Percentiles rank a stretch among this genome's conserved stretches.
Conservation (phyloP, 1,140 invertebrate species). For the Myzus persicae region DNA sequence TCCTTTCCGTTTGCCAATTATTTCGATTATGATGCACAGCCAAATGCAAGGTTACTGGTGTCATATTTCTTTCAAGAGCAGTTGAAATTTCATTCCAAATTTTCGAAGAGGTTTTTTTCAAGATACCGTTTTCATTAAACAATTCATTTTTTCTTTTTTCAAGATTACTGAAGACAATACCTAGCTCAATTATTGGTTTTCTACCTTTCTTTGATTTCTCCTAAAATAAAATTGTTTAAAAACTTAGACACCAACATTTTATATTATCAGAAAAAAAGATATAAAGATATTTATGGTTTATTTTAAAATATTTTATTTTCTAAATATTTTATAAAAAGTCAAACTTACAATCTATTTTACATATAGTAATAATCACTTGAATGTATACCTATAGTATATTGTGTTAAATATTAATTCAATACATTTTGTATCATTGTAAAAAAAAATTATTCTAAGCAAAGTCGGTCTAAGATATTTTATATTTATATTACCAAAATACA, state of each 20-base stretch:
- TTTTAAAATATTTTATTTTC: too few species aligned
- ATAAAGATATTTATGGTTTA: too few species aligned
- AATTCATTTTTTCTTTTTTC: background rate
- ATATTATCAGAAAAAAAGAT: too few species aligned
- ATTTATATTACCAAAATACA: too few species aligned
- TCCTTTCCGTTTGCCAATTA: background rate
- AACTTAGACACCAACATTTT: background rate
- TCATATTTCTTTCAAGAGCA: background rate
- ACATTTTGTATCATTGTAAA: too few species aligned
- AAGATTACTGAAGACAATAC: background rate
- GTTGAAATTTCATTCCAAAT: background rate
- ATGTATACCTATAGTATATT: too few species aligned
- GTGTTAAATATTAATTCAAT: too few species aligned
- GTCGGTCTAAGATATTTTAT: too few species aligned
- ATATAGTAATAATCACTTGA: too few species aligned
- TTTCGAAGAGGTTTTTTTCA: background rate
- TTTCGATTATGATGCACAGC: background rate
- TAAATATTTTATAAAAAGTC: too few species aligned
- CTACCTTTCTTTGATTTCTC: background rate
- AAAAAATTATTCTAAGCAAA: too few species aligned
- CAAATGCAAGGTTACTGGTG: background rate
- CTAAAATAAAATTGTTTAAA: background rate
- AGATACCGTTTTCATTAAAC: background rate
- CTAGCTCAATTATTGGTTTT: background rate
- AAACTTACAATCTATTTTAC: too few species aligned